phyloP scores from a whole-genome alignment of 2,888 invertebrate genomes.

The Pollenia amentaria region DNA sequence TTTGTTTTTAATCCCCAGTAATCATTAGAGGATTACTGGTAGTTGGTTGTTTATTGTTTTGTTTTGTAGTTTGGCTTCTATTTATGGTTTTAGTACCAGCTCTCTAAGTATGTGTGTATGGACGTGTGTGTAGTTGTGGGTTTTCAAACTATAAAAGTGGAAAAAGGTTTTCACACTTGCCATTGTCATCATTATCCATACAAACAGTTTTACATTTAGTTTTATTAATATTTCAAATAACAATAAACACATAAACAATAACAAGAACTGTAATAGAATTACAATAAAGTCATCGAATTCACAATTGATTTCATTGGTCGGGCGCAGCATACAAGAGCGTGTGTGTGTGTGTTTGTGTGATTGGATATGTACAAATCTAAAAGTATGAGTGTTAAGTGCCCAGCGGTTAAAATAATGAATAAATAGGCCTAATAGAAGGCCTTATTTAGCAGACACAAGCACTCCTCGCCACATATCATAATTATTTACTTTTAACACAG shows the following conservation, averaged over 20 bases:
- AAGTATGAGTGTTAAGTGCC: too few relatives aligned
- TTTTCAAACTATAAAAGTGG: conserved; percentile 62
- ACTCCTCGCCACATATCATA: too few relatives aligned
- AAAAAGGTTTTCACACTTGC: conserved; percentile 74
- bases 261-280: not conserved
- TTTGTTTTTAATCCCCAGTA: conserved; percentile 52
- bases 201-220: not conserved
- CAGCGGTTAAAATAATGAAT: too few relatives aligned
- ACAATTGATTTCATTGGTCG: conserved; percentile 29
- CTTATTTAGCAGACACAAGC: too few relatives aligned
- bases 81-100: conserved; percentile 33
- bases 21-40: conserved; percentile 66
- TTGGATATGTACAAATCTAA: too few relatives aligned
- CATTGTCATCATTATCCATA: conserved; percentile 23
- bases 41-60: conserved; percentile 38
- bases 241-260: not conserved
- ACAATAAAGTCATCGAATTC: conserved; percentile 30
- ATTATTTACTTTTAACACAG: too few relatives aligned
- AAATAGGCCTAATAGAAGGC: too few relatives aligned
- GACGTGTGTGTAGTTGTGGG: not conserved
- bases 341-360: not conserved
- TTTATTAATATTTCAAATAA: conserved; percentile 6
- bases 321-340: not conserved
- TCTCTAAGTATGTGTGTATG: not conserved
- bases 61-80: conserved; percentile 59